Conservation (phyloP, 2,888 invertebrate genomes). For the Hyles lineata region DNA sequence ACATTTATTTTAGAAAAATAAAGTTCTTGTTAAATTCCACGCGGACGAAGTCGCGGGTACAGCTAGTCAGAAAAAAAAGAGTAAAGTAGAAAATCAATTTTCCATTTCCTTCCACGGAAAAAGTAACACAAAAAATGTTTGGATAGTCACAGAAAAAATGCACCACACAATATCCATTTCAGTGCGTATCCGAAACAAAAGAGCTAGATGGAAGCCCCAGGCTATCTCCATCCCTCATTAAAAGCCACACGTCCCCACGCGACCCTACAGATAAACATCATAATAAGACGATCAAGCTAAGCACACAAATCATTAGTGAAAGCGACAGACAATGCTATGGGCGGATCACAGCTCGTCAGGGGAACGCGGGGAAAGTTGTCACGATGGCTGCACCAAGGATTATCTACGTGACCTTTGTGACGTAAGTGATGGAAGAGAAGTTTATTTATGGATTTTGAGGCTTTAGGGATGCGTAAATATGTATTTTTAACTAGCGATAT, state of each 20-base stretch:
- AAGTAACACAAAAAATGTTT: background rate
- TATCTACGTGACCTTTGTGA: background rate
- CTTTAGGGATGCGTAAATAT: background rate
- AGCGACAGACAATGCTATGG: slow-evolving; percentile 33
- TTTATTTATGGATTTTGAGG: background rate
- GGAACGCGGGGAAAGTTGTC: slow-evolving; percentile 27
- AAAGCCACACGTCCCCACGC: background rate
- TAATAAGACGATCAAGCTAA: slow-evolving; percentile 25
- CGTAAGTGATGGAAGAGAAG: background rate
- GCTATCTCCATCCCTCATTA: slow-evolving; percentile 1
- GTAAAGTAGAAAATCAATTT: no score
- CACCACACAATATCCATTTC: background rate
- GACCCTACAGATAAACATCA: slow-evolving; percentile 11
- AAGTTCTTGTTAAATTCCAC: no score
- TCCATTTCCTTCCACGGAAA: background rate
- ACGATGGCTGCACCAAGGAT: background rate
- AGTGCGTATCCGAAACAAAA: background rate
- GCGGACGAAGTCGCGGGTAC: no score
- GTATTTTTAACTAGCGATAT: no score
- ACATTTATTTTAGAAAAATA: no score
- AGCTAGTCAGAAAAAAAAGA: no score
- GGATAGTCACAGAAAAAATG: background rate
- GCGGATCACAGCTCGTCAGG: slow-evolving; percentile 30
- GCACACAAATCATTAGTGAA: slow-evolving; percentile 33
- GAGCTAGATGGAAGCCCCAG: background rate